Evolutionary conservation across 1,140 invertebrate species (phyloP).

Genomic region (Neuroterus valhalla): DNA sequence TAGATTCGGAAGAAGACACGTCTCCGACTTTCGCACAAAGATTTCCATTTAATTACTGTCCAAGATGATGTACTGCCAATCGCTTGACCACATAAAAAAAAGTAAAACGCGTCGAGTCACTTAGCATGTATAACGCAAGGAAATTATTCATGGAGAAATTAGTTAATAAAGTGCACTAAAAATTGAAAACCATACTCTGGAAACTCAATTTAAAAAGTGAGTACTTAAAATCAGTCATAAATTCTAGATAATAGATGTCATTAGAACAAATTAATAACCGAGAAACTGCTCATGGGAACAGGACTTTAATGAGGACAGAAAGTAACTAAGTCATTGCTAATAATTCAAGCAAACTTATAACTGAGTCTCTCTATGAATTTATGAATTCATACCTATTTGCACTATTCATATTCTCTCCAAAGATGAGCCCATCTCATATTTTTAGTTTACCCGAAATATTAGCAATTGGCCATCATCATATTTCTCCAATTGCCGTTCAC

Average conservation of each 20-base stretch:
- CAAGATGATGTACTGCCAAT: not conserved
- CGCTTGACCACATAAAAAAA: not conserved
- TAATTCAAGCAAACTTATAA: constrained; percentile 16
- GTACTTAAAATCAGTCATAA: not conserved
- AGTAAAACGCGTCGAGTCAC: not conserved
- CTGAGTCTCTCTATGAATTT: not conserved
- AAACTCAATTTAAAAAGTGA: not conserved
- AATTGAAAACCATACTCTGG: not conserved
- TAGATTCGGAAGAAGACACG: not conserved
- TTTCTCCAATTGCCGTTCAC: not conserved
- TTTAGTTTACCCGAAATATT: constrained; percentile 2
- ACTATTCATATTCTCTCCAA: not conserved
- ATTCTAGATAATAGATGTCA: not conserved
- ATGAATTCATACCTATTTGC: constrained; percentile 7
- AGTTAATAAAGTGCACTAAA: not conserved
- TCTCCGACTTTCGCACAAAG: not conserved
- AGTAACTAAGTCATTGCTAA: not conserved
- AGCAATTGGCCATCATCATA: not conserved
- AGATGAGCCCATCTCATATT: not conserved
- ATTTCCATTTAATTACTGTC: not conserved
- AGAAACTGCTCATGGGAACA: constrained; percentile 1
- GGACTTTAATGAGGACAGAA: constrained; percentile 1
- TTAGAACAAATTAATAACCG: not conserved
- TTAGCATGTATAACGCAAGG: not conserved
- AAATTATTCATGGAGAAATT: not conserved